A percentile compares a stretch with the other conserved stretches of the same genome.
Conservation (phyloP, 2,888 invertebrate genomes). For the Lepidocyrtinus sp. region DNA sequence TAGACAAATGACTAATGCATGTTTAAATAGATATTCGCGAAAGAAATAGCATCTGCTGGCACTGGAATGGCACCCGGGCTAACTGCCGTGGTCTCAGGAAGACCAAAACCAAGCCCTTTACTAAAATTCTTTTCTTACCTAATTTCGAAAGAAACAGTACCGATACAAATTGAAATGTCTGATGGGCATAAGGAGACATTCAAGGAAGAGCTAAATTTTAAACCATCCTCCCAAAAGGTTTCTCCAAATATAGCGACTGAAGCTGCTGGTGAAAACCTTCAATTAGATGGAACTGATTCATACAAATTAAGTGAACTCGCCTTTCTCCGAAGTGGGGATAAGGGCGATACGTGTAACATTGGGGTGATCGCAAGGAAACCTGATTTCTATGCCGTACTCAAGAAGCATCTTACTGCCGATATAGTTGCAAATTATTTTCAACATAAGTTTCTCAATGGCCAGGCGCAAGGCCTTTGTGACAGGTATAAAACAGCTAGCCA, state of each 20-base stretch:
- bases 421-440: slow-evolving; percentile 73
- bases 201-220: background rate
- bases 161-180: slow-evolving; percentile 70
- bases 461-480: slow-evolving; percentile 16
- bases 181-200: slow-evolving; percentile 68
- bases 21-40: slow-evolving; percentile 72
- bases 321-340: slow-evolving; percentile 75
- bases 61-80: slow-evolving; percentile 75
- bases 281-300: slow-evolving; percentile 32
- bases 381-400: slow-evolving; percentile 72
- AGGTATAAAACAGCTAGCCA: too few species aligned
- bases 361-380: slow-evolving; percentile 74
- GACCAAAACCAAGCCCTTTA: slow-evolving; percentile 74
- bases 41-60: slow-evolving; percentile 75
- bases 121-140: slow-evolving; percentile 74
- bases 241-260: background rate
- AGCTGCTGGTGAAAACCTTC: too few species aligned
- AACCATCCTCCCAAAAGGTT: slow-evolving; percentile 7
- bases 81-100: slow-evolving; percentile 71
- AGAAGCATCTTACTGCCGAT: slow-evolving; percentile 72
- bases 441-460: slow-evolving; percentile 72
- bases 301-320: slow-evolving; percentile 72
- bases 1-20: too few species aligned
- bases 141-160: slow-evolving; percentile 72
- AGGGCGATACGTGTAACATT: slow-evolving; percentile 74